These are phyloP conservation scores for Lasaia peninsularis DNA, from an alignment of 1,140 invertebrate species.

Conservation along the genomic window DNA sequence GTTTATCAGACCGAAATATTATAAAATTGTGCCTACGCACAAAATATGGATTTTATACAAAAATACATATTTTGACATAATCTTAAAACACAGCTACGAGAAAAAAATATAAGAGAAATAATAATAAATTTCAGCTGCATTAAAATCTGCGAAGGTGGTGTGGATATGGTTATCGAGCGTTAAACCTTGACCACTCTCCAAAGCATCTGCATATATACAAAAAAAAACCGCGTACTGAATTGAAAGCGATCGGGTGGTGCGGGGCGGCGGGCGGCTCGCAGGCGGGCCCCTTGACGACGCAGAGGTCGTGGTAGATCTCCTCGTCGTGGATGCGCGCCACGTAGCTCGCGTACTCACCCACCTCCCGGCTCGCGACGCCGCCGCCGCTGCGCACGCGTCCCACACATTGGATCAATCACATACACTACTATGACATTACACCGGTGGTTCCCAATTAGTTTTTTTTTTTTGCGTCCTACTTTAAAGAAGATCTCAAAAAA, in stretches of 20 bases:
- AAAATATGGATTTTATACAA: no score
- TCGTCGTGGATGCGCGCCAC: conserved; percentile 84
- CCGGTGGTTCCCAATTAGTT: neutral
- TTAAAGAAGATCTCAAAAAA: no score
- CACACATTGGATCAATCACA: conserved; percentile 19
- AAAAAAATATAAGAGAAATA: no score
- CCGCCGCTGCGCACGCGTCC: conserved; percentile 46
- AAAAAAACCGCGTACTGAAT: conserved; percentile 50
- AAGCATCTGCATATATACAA: conserved; percentile 20
- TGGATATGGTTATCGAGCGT: neutral
- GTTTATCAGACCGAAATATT: no score
- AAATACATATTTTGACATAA: no score
- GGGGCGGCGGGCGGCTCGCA: conserved; percentile 41
- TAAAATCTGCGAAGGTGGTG: no score
- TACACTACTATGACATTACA: conserved; percentile 5
- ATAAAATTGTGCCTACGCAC: no score
- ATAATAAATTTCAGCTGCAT: no score
- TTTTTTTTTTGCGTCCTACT: no score
- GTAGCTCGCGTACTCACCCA: conserved; percentile 81
- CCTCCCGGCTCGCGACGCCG: conserved; percentile 59
- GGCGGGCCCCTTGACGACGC: conserved; percentile 77
- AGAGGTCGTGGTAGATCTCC: conserved; percentile 90
- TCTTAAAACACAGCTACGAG: no score
- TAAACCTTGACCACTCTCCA: conserved; percentile 14
- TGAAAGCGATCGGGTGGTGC: conserved; percentile 52